Evolutionary conservation across 2,797 vertebrate species (phyloP).

Genomic region (Atherinosoma microstoma): DNA sequence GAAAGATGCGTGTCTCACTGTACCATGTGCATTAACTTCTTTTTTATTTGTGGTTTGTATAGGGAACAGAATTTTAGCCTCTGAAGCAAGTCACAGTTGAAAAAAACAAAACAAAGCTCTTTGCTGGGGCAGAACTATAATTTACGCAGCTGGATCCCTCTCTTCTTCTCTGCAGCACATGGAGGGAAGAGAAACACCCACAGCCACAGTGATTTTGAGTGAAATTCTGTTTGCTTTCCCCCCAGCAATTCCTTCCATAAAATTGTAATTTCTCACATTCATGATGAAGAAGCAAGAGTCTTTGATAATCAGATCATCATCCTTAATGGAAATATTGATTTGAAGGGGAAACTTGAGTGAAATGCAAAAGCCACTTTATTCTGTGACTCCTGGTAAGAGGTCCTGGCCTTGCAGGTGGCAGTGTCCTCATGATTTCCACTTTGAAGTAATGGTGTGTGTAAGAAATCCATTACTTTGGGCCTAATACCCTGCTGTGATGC

Average conservation of each 20-base stretch:
- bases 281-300: constrained; percentile 17
- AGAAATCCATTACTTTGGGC: constrained; percentile 74
- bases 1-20: constrained; percentile 24
- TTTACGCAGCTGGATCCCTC: constrained; percentile 43
- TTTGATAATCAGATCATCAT: constrained; percentile 21
- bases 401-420: constrained; percentile 57
- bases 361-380: constrained; percentile 12
- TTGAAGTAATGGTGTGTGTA: constrained; percentile 74
- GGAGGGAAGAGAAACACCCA: constrained; percentile 23
- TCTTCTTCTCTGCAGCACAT: constrained; percentile 5
- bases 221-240: neutral
- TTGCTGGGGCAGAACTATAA: constrained; percentile 39
- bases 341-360: constrained; percentile 18
- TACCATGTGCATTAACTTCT: constrained; percentile 38
- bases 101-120: constrained; percentile 33
- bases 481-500: constrained; percentile 65
- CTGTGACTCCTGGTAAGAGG: constrained; percentile 29
- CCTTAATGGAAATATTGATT: constrained; percentile 14
- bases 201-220: constrained; percentile 2
- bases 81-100: constrained; percentile 31
- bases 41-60: constrained; percentile 44
- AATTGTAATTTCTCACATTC: constrained; percentile 11
- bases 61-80: constrained; percentile 29
- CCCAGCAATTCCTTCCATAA: constrained; percentile 3
- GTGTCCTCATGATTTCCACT: constrained; percentile 58